phyloP scores from a whole-genome alignment of 2,113 vertebrate species.

The Anthoscopus minutus region DNA sequence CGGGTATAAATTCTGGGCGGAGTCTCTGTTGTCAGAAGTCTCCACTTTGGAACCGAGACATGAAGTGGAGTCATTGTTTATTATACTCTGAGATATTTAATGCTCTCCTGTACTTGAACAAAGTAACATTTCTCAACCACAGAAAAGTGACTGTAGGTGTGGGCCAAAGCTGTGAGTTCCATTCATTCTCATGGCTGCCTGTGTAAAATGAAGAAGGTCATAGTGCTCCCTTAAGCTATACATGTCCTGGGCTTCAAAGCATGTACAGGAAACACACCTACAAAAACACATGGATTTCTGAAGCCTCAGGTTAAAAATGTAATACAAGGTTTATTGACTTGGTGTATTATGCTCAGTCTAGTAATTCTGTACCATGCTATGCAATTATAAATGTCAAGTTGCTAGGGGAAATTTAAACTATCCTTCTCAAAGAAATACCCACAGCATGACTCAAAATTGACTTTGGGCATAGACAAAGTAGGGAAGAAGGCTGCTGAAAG shows the following conservation, averaged over 20 bases:
- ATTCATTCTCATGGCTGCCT: neutral
- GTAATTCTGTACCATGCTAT: neutral
- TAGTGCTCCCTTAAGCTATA: neutral
- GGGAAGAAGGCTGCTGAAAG: neutral
- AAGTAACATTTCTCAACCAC: neutral
- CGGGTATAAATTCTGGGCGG: neutral
- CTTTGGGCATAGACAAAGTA: neutral
- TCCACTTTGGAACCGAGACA: neutral
- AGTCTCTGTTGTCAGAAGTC: neutral
- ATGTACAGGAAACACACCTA: neutral
- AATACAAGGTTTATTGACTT: neutral
- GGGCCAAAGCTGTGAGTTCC: neutral
- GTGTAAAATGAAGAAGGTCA: neutral
- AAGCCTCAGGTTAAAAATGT: constrained; percentile 20
- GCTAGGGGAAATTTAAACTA: neutral
- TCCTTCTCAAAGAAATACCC: neutral
- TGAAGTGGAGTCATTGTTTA: neutral
- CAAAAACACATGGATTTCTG: constrained; percentile 6
- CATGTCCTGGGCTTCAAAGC: constrained; percentile 1
- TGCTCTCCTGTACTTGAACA: neutral
- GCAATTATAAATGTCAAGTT: constrained; percentile 24
- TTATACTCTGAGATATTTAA: neutral
- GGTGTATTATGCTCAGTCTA: neutral
- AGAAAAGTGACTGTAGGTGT: neutral
- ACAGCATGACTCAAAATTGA: neutral